phyloP scores from a whole-genome alignment of 2,113 vertebrate species.

The Excalfactoria chinensis region DNA sequence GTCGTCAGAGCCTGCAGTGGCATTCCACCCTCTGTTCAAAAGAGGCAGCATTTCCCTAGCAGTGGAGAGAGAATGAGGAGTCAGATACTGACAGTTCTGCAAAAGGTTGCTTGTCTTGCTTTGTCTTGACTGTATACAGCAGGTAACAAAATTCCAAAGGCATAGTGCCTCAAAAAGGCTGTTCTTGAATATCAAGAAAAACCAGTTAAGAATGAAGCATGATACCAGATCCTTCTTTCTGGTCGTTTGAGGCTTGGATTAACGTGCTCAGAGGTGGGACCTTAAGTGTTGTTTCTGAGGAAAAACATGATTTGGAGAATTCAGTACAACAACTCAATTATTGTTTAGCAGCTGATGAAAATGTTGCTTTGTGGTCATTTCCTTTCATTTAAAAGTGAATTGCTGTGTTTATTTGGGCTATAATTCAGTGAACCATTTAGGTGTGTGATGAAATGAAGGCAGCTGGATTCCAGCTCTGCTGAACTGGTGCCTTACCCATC shows the following conservation, averaged over 20 bases:
- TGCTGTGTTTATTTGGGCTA: not conserved
- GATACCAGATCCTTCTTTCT: not conserved
- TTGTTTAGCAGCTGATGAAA: not conserved
- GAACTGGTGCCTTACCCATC: conserved; percentile 9
- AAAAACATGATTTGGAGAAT: not conserved
- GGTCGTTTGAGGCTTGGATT: not conserved
- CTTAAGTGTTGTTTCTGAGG: not conserved
- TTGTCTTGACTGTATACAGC: not conserved
- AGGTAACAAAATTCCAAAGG: not conserved
- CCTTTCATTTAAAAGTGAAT: not conserved
- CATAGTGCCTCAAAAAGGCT: not conserved
- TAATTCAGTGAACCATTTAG: not conserved
- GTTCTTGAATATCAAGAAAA: conserved; percentile 14
- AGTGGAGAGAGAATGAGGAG: not conserved
- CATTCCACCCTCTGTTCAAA: not conserved
- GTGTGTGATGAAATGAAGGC: not conserved
- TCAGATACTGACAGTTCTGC: not conserved
- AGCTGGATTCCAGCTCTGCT: not conserved
- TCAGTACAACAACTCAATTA: not conserved
- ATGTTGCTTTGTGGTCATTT: conserved; percentile 9
- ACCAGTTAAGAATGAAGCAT: not conserved
- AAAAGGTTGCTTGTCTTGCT: not conserved
- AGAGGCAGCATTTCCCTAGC: not conserved
- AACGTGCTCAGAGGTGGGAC: not conserved
- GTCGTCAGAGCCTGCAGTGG: not conserved